Evolutionary conservation across 2,797 vertebrate species (phyloP).

Genomic region (Rhynchotus rufescens): DNA sequence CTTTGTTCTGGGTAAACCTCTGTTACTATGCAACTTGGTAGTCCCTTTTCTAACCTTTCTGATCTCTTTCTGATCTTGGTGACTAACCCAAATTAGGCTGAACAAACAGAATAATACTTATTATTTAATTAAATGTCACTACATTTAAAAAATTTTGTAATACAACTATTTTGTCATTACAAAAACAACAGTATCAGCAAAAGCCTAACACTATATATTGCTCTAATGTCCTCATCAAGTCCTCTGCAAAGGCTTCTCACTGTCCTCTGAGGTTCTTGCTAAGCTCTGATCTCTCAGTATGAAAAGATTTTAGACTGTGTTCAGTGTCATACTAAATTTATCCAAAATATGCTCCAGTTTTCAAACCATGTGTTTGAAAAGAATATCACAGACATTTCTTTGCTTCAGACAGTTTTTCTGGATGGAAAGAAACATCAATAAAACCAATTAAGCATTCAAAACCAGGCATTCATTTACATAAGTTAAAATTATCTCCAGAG

Average conservation of each 20-base stretch:
- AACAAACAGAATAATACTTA: background rate
- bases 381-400: background rate
- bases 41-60: background rate
- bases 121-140: background rate
- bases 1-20: background rate
- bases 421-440: background rate
- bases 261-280: background rate
- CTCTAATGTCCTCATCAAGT: background rate
- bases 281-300: background rate
- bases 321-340: background rate
- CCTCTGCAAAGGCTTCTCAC: background rate
- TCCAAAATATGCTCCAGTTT: background rate
- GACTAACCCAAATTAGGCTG: background rate
- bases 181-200: background rate
- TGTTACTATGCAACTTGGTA: background rate
- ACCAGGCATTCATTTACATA: background rate
- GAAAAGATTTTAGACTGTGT: background rate
- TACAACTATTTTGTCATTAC: background rate
- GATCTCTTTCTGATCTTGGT: background rate
- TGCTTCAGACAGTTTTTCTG: background rate
- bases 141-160: background rate
- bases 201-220: background rate
- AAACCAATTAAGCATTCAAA: background rate
- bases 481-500: background rate
- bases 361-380: background rate